phyloP scores from a whole-genome alignment of 2,888 invertebrate species.

The Congeria kusceri region DNA sequence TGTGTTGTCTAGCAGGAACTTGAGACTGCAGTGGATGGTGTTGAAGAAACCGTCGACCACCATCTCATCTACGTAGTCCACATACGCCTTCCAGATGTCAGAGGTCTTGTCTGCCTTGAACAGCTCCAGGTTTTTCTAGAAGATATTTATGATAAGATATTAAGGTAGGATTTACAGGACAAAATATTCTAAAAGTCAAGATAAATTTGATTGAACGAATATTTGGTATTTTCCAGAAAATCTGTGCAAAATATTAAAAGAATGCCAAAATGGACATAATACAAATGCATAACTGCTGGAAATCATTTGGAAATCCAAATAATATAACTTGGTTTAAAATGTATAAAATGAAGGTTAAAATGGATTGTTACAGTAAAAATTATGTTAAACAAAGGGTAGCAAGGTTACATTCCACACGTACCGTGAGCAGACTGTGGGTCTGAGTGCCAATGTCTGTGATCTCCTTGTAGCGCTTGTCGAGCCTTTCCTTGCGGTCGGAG shows the following conservation, averaged over 20 bases:
- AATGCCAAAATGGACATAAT: too few relatives aligned
- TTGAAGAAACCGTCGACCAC: slow-evolving; percentile 93
- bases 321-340: too few relatives aligned
- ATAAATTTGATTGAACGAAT: too few relatives aligned
- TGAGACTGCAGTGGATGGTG: slow-evolving; percentile 89
- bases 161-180: too few relatives aligned
- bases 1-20: slow-evolving; percentile 96
- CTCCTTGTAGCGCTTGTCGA: slow-evolving; percentile 92
- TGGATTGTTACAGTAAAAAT: too few relatives aligned
- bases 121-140: slow-evolving; percentile 91
- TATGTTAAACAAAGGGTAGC: too few relatives aligned
- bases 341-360: too few relatives aligned
- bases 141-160: neutral
- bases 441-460: slow-evolving; percentile 91
- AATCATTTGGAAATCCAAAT: too few relatives aligned
- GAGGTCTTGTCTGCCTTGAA: slow-evolving; percentile 91
- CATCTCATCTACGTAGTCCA: slow-evolving; percentile 93
- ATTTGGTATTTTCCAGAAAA: too few relatives aligned
- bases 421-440: slow-evolving; percentile 90
- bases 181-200: too few relatives aligned
- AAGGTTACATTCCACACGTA: slow-evolving; percentile 49
- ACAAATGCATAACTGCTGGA: too few relatives aligned
- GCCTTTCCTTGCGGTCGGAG: slow-evolving; percentile 92
- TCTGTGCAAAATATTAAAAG: too few relatives aligned
- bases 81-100: slow-evolving; percentile 93